Conservation (phyloP, 2,888 invertebrate species). For the Drosophila incognita region DNA sequence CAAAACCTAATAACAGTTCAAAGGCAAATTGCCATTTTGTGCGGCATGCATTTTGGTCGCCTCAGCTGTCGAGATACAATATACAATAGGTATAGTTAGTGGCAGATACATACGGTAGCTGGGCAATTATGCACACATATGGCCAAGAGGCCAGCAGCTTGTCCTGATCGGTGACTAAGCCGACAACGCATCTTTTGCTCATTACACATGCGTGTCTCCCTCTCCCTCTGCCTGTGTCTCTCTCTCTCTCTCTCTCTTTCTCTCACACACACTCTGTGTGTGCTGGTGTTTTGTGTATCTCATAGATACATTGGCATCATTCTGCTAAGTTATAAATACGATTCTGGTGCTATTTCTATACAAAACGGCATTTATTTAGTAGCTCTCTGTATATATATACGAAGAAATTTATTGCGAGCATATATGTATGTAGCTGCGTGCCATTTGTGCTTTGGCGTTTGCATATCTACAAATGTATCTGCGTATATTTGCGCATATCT, state of each 20-base stretch:
- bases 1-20: slow-evolving; percentile 65
- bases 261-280: not conserved
- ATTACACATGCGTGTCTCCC: slow-evolving; percentile 20
- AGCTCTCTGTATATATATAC: slow-evolving; percentile 17
- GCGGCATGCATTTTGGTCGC: slow-evolving; percentile 4
- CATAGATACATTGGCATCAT: slow-evolving; percentile 32
- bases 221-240: not conserved
- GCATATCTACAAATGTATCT: slow-evolving; percentile 27
- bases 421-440: slow-evolving; percentile 14
- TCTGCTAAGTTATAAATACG: slow-evolving; percentile 54
- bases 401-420: slow-evolving; percentile 1
- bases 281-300: slow-evolving; percentile 18
- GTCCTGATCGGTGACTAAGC: slow-evolving; percentile 19
- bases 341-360: slow-evolving; percentile 59
- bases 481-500: slow-evolving; percentile 42
- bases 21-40: slow-evolving; percentile 55
- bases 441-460: slow-evolving; percentile 26
- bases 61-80: slow-evolving; percentile 10
- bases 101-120: slow-evolving; percentile 5
- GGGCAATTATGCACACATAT: slow-evolving; percentile 13
- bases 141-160: slow-evolving; percentile 3
- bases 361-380: slow-evolving; percentile 61
- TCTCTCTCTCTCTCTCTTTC: slow-evolving; percentile 5
- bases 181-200: slow-evolving; percentile 5
- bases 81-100: not conserved